A percentile compares a stretch with the other conserved stretches of the same genome.
Conservation (phyloP, 2,113 vertebrate species). For the Zosterops hypoxanthus region DNA sequence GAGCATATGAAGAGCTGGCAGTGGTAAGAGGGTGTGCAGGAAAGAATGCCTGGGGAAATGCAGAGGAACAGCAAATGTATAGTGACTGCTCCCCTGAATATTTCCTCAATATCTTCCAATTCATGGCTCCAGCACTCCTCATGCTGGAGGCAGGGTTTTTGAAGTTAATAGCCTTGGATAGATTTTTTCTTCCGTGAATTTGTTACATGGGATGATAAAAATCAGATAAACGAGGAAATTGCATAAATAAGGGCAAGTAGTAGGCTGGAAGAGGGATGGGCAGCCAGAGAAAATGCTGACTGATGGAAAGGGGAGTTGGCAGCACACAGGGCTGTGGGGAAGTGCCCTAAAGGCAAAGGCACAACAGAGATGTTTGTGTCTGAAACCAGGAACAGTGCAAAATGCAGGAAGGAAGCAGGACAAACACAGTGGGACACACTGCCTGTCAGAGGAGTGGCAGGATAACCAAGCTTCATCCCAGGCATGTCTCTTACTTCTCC, state of each 20-base stretch:
- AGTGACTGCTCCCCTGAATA: background rate
- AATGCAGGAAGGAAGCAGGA: background rate
- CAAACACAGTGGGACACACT: background rate
- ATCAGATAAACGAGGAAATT: constrained; percentile 48
- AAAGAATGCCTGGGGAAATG: background rate
- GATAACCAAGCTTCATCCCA: background rate
- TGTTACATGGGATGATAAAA: constrained; percentile 1
- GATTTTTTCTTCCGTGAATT: constrained; percentile 40
- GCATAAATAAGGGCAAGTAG: background rate
- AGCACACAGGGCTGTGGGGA: background rate
- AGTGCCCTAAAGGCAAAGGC: background rate
- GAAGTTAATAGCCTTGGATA: constrained; percentile 29
- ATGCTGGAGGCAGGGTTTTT: background rate
- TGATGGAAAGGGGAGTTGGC: background rate
- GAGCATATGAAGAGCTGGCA: background rate
- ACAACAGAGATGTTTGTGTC: background rate
- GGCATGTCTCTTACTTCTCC: background rate
- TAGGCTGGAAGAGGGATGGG: background rate
- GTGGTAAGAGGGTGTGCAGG: background rate
- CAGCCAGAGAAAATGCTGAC: background rate
- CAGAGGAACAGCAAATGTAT: background rate
- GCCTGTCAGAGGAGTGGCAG: background rate
- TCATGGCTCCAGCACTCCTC: background rate
- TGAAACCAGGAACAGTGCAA: background rate
- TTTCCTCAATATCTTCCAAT: background rate